Conservation (phyloP, 2,797 vertebrate genomes). For the Picus viridis region DNA sequence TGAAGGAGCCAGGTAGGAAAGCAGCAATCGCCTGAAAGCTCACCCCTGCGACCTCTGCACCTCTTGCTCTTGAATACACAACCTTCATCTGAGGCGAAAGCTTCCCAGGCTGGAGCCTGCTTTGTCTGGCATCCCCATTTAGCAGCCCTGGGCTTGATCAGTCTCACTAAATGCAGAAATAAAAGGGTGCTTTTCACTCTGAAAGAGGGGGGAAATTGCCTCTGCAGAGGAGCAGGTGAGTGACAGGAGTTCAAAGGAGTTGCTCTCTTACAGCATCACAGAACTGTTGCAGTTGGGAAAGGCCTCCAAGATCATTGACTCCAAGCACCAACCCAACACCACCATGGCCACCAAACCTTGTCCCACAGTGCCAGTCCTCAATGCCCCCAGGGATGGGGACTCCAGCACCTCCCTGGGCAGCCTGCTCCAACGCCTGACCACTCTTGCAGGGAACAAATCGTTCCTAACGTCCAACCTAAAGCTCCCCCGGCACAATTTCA, state of each 20-base stretch:
- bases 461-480: no score
- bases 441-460: no score
- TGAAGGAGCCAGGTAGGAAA: fast-evolving
- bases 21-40: fast-evolving
- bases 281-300: no score
- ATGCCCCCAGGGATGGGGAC: no score
- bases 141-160: neutral
- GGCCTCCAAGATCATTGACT: no score
- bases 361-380: no score
- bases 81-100: neutral
- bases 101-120: neutral
- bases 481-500: no score
- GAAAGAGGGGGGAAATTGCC: neutral
- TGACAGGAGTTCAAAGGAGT: neutral
- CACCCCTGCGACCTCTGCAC: fast-evolving
- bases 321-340: no score
- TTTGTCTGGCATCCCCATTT: neutral
- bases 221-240: neutral
- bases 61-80: fast-evolving
- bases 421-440: no score
- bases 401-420: no score
- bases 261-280: neutral
- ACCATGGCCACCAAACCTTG: no score
- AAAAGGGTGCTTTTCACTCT: neutral
- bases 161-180: neutral